Evolutionary conservation across 2,888 invertebrate species (phyloP).

Genomic region (Portevinia maculata): DNA sequence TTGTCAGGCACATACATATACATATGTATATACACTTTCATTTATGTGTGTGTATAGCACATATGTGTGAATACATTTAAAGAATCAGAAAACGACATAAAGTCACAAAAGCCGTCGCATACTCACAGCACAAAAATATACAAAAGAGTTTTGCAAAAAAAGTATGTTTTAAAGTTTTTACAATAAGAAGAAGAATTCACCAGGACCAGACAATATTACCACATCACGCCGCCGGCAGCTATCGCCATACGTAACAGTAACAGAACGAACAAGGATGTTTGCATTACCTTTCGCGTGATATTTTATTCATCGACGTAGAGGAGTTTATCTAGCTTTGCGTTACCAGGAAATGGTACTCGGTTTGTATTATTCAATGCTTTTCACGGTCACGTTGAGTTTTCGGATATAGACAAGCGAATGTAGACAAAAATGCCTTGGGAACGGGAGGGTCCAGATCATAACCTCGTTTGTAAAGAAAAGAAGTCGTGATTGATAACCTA

Average conservation of each 20-base stretch:
- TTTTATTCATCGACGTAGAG: conserved; percentile 20
- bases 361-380: too few species aligned
- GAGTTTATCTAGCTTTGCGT: conserved; percentile 4
- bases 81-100: conserved; percentile 58
- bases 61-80: conserved; percentile 33
- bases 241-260: neutral
- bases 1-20: neutral
- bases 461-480: too few species aligned
- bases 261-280: conserved; percentile 9
- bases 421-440: too few species aligned
- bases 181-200: conserved; percentile 34
- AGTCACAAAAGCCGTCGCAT: conserved; percentile 51
- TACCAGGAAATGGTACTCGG: neutral
- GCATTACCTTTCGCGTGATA: conserved; percentile 34
- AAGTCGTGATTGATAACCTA: too few species aligned
- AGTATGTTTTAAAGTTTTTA: conserved; percentile 24
- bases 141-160: conserved; percentile 11
- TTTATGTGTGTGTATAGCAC: too few species aligned
- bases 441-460: too few species aligned
- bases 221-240: too few species aligned
- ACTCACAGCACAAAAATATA: conserved; percentile 32
- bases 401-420: too few species aligned
- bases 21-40: neutral
- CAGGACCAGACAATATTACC: conserved; percentile 29
- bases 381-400: neutral